A percentile compares a stretch with the other conserved stretches of the same genome.
Evolutionary conservation across 2,888 invertebrate genomes (phyloP).

Genomic region (Aphidius colemani): DNA sequence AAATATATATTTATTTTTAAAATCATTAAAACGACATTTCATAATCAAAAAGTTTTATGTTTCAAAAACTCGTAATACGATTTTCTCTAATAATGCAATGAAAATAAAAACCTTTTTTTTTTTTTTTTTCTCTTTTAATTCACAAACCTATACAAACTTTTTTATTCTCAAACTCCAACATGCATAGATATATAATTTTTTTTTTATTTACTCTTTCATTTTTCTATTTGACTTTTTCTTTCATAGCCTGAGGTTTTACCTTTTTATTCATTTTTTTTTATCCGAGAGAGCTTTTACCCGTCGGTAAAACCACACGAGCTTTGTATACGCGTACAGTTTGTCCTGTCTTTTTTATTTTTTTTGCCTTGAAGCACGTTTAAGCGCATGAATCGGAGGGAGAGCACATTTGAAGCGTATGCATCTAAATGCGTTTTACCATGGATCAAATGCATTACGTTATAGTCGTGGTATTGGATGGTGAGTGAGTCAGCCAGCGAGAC

Average conservation of each 20-base stretch:
- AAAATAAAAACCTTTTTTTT: too few relatives aligned
- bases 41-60: too few relatives aligned
- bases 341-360: conserved; percentile 37
- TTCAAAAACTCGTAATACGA: too few relatives aligned
- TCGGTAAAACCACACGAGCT: conserved; percentile 23
- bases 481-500: conserved; percentile 24
- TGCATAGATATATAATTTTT: too few relatives aligned
- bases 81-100: too few relatives aligned
- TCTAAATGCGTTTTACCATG: conserved; percentile 57
- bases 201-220: conserved; percentile 10
- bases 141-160: too few relatives aligned
- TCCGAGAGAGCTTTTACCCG: conserved; percentile 10
- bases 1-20: too few relatives aligned
- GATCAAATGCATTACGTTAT: conserved; percentile 54
- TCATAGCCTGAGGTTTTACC: neutral
- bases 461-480: conserved; percentile 28
- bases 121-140: too few relatives aligned
- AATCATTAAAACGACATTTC: too few relatives aligned
- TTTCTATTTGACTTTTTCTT: neutral
- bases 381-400: conserved; percentile 37
- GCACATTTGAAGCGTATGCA: conserved; percentile 38
- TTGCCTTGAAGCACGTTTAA: conserved; percentile 36
- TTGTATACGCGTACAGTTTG: conserved; percentile 25
- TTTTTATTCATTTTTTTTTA: neutral
- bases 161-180: too few relatives aligned